Evolutionary conservation across 1,140 invertebrate species (phyloP).

Genomic region (Nebria ingens): DNA sequence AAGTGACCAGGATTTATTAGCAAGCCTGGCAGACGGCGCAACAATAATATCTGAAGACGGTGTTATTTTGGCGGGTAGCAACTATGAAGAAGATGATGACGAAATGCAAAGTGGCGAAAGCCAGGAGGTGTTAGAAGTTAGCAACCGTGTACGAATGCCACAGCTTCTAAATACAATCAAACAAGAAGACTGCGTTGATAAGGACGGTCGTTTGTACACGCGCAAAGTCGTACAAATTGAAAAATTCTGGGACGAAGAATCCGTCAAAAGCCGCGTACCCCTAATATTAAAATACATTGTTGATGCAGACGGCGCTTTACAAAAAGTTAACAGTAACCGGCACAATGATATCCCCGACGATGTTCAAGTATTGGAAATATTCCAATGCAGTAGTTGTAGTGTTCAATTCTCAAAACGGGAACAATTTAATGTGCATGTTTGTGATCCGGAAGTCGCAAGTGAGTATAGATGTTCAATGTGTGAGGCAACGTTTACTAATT

Average conservation of each 20-base stretch:
- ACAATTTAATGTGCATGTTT: constrained; percentile 25
- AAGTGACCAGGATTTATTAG: neutral
- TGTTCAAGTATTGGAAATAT: constrained; percentile 21
- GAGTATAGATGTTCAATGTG: constrained; percentile 39
- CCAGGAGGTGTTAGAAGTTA: constrained; percentile 10
- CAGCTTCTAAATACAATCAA: constrained; percentile 37
- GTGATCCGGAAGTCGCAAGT: constrained; percentile 23
- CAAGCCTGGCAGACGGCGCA: neutral
- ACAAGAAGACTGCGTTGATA: constrained; percentile 39
- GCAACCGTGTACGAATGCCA: neutral
- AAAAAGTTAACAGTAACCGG: constrained; percentile 17
- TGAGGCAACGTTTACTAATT: constrained; percentile 34
- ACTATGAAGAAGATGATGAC: constrained; percentile 6
- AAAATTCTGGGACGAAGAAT: constrained; percentile 38
- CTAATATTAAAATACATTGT: constrained; percentile 16
- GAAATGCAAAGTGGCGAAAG: constrained; percentile 1
- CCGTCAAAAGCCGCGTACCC: constrained; percentile 7
- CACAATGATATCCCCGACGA: constrained; percentile 14
- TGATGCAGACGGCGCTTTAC: constrained; percentile 16
- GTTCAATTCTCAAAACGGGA: constrained; percentile 24
- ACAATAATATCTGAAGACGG: constrained; percentile 1
- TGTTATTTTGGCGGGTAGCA: constrained; percentile 1
- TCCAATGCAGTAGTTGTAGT: constrained; percentile 23
- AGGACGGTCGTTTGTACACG: constrained; percentile 39
- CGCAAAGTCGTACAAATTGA: constrained; percentile 45